Base-by-base conservation (phyloP, 2,113 vertebrate genomes). In the Urocolius indicus region DNA sequence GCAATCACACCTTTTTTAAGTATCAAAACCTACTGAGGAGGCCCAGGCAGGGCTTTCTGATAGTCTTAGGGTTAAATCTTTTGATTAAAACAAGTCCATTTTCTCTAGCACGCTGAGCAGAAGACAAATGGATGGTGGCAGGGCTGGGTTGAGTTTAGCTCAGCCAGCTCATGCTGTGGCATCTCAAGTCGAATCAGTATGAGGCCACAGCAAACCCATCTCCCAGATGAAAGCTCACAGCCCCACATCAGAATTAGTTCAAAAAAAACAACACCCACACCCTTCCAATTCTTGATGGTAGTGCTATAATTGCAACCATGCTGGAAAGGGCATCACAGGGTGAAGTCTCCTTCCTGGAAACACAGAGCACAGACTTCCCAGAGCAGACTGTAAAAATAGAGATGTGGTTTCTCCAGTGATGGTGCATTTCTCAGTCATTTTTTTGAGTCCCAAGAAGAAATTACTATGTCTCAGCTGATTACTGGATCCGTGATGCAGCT, bases 341-440 rank as follows among this genome's bases (percentile, higher is more conserved):
- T 91, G 87, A 94, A 94, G 86, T 78, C 27, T 76, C 66, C 93
- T 97, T 97, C 93, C 94, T 96, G 95, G 95, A 97, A 97, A 95
- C 54, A 57, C 3, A 1, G n/a, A 61, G 74, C 9, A 18, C 62
- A 91, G 41, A 49, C 81, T 96, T 93, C 74, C 5, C 22, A 87
- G 84, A 92, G 93, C 77, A 91, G 43, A 8, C 45, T 48, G 30
- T n/a, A 95, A 90, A 97, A 95, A 95, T 51, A 94, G 75, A 93
- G 19, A 78, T 72, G 87, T 1, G 59, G 87, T 91, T 97, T 93
- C 82, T 88, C 90, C 61, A 85, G 10, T 71, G 88, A 91, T 74
- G n/a, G 16, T 67, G 75, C 11, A 16, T 89, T 93, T 94, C 79
- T 77, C 66, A 1, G 3, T 34, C 46, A 26, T 67, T 94, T 88